phyloP scores from a whole-genome alignment of 92 coral and sea anemone genomes.

The Zoanthus solanderi region DNA sequence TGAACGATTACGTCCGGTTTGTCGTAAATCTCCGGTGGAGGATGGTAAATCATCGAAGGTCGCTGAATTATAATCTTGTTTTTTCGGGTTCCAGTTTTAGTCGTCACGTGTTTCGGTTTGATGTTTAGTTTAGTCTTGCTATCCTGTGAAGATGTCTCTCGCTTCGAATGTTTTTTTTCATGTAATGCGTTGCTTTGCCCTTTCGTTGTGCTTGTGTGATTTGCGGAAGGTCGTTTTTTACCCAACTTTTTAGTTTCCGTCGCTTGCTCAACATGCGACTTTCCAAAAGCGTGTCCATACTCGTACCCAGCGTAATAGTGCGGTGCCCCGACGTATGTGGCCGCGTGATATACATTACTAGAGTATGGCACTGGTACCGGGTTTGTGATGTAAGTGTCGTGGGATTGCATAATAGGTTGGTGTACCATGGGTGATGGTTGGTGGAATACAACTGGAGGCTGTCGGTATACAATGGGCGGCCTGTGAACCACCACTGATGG shows the following conservation, averaged over 20 bases:
- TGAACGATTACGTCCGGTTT: conserved; percentile 83
- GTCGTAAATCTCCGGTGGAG: conserved; percentile 92
- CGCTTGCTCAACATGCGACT: conserved; percentile 61
- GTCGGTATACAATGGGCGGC: conserved; percentile 89
- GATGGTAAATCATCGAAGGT: conserved; percentile 86
- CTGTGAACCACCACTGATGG: conserved; percentile 95
- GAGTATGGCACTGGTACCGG: conserved; percentile 74
- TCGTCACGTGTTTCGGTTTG: conserved; percentile 9
- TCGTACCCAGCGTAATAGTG: conserved; percentile 71
- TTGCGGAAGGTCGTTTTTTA: not conserved
- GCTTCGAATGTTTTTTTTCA: conserved; percentile 26
- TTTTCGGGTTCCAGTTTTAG: conserved; percentile 57
- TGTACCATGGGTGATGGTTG: conserved; percentile 96
- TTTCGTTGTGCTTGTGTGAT: not conserved
- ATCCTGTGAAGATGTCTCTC: not conserved
- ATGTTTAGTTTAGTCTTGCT: not conserved
- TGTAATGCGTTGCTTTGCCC: not conserved
- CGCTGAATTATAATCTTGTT: conserved; percentile 80
- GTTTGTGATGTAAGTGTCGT: conserved; percentile 84
- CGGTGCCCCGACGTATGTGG: conserved; percentile 83
- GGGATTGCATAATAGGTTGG: conserved; percentile 85
- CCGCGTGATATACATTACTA: conserved; percentile 70
- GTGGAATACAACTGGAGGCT: conserved; percentile 97
- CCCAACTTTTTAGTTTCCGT: not conserved
- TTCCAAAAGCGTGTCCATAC: conserved; percentile 63